Conservation (phyloP, 1,140 invertebrate species). For the Brachionus koreanus region DNA sequence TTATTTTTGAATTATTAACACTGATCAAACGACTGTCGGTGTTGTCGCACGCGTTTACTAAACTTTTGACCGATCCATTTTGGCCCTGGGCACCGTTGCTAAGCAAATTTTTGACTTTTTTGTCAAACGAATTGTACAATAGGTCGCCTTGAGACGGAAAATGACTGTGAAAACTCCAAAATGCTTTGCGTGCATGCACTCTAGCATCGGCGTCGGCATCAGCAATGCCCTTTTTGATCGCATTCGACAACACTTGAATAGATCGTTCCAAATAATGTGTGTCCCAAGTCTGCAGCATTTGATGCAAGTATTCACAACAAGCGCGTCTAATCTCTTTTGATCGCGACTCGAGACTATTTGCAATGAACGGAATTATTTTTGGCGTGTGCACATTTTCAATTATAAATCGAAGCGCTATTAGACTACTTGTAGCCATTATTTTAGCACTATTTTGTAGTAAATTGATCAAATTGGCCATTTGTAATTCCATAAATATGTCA, state of each 20-base stretch:
- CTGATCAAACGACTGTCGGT: neutral
- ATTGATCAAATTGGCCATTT: slow-evolving; percentile 77
- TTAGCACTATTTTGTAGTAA: slow-evolving; percentile 93
- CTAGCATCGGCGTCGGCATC: slow-evolving; percentile 87
- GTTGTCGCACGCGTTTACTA: neutral
- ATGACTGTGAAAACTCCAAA: slow-evolving; percentile 80
- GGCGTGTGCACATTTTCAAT: slow-evolving; percentile 63
- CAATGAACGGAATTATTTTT: slow-evolving; percentile 1
- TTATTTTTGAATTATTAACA: slow-evolving; percentile 46
- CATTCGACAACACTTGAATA: slow-evolving; percentile 71
- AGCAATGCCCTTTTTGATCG: slow-evolving; percentile 78
- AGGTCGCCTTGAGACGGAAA: slow-evolving; percentile 83
- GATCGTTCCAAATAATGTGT: slow-evolving; percentile 76
- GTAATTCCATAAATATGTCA: slow-evolving; percentile 75
- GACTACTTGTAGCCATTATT: slow-evolving; percentile 84
- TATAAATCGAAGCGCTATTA: slow-evolving; percentile 80
- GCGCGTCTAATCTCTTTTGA: slow-evolving; percentile 79
- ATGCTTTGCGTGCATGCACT: slow-evolving; percentile 65
- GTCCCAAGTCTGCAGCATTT: slow-evolving; percentile 79
- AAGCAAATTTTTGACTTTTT: slow-evolving; percentile 69
- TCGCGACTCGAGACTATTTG: slow-evolving; percentile 64
- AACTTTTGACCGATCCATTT: neutral
- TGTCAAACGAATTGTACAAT: slow-evolving; percentile 76
- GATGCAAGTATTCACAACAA: slow-evolving; percentile 74
- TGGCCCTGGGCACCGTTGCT: neutral